Base-by-base conservation (phyloP, 2,888 invertebrate genomes). In the Papilio demoleus region DNA sequence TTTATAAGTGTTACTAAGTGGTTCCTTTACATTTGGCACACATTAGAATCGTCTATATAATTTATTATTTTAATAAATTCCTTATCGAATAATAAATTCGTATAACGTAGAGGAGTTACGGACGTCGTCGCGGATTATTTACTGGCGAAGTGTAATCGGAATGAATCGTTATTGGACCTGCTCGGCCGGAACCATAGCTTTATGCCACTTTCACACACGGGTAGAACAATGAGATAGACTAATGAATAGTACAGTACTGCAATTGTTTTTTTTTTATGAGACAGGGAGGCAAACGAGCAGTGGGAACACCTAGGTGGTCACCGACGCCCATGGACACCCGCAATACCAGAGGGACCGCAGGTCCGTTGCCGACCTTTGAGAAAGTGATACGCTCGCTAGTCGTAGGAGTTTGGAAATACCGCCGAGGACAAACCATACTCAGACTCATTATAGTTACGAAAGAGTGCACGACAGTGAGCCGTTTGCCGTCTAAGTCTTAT, bases 91-190 rank as follows among this genome's bases (percentile, higher is more conserved):
- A 67, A 67, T 47, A 67, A 53, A 40, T 56, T 56, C 36, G 3
- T 38, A n/a, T 59, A 63, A 68, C 36, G 24, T 58, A 58, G 62
- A 24, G 62, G 56, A 42, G 47, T 59, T 58, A 58, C 42, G 63
- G 47, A n/a, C 47, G 63, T 47, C 22, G 22, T 5, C 22, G 63
- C 38, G 47, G 50, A 68, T 68, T 68, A 68, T 68, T 68, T 68
- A 68, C 56, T 56, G 45, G 36, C 63, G 68, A 58, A 58, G 27
- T 59, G 38, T 68, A 63, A 63, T 63, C 58, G 63, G 58, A 68
- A 68, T 58, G 68, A 58, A 68, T 68, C 63, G 58, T 68, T 59
- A 68, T 64, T 68, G 22, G 40, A 56, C 50, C 67, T 40, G 31
- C 47, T 53, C 62, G 34, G n/a, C 62, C 61, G 61, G 67, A 61